phyloP scores from a whole-genome alignment of 2,797 vertebrate species.

The Halcyon smyrnensis region DNA sequence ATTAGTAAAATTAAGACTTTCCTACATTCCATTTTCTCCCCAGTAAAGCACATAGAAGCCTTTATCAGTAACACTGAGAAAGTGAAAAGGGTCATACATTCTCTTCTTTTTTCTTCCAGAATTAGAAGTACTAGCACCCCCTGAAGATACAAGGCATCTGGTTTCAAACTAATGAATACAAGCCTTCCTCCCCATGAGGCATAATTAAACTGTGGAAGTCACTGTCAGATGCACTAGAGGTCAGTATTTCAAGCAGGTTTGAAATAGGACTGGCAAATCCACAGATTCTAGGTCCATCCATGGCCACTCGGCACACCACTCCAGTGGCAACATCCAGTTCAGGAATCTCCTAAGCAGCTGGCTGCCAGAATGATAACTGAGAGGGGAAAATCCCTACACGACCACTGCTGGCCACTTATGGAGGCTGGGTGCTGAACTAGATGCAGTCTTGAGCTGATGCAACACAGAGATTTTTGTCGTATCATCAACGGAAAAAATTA shows the following conservation, averaged over 20 bases:
- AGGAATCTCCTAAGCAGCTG: fast-evolving
- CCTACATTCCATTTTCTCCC: neutral
- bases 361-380: neutral
- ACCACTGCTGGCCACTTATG: neutral
- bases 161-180: neutral
- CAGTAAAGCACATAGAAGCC: neutral
- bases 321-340: neutral
- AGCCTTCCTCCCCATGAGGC: neutral
- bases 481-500: neutral
- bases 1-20: neutral
- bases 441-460: neutral
- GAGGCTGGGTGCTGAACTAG: neutral
- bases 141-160: neutral
- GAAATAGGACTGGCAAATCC: neutral
- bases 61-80: neutral
- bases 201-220: neutral
- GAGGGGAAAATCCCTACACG: fast-evolving
- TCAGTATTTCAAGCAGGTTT: neutral
- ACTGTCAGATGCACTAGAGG: neutral
- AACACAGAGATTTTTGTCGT: neutral
- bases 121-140: neutral
- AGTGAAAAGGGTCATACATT: neutral
- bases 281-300: neutral
- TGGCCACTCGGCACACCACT: fast-evolving
- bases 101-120: neutral